Evolutionary conservation across 2,888 invertebrate species (phyloP).

Genomic region (Eudasyphora cyanicolor): DNA sequence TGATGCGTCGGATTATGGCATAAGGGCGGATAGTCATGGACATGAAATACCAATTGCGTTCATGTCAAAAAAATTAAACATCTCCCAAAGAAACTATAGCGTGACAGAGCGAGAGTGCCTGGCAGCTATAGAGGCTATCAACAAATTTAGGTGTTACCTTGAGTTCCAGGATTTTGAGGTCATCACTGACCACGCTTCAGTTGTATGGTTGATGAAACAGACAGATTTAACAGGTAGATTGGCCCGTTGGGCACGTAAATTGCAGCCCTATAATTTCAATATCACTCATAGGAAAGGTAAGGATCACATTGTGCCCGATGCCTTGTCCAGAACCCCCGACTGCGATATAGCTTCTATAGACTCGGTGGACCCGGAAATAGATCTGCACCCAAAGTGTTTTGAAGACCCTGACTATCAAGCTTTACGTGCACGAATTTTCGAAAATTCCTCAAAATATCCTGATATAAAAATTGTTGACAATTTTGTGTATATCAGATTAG

Average conservation of each 20-base stretch:
- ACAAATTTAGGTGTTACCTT: no score
- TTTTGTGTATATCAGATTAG: conserved; percentile 1
- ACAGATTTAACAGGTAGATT: no score
- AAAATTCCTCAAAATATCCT: not conserved
- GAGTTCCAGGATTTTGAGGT: no score
- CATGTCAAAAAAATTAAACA: no score
- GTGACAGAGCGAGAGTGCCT: no score
- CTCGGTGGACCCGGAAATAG: not conserved
- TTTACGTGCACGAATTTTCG: not conserved
- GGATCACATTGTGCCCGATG: conserved; percentile 15
- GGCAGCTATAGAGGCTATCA: no score
- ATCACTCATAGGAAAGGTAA: conserved; percentile 18
- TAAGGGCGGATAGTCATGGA: no score
- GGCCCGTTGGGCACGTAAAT: not conserved
- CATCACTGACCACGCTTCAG: no score
- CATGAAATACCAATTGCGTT: no score
- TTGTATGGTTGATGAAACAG: not conserved
- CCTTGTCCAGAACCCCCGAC: not conserved
- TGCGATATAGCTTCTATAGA: not conserved
- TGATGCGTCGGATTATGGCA: not conserved
- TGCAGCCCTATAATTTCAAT: not conserved
- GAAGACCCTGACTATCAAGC: not conserved
- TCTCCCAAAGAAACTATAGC: no score
- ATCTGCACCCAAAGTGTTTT: not conserved
- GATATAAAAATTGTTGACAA: not conserved